Base-by-base conservation (phyloP, 2,888 invertebrate genomes). In the Hyposoter dolosus region DNA sequence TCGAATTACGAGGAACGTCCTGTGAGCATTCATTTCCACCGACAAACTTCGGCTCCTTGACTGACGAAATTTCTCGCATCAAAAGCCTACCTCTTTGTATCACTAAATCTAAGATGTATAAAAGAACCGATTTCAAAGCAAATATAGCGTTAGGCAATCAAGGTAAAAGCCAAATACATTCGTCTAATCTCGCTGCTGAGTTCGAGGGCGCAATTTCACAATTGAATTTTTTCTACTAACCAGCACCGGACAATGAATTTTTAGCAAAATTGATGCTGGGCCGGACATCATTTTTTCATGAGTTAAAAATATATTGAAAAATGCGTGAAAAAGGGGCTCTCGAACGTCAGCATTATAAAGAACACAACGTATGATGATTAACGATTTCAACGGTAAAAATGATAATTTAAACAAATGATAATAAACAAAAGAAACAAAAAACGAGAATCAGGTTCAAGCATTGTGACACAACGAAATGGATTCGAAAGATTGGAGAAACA, bases 101-200 rank as follows among this genome's bases (percentile, higher is more conserved):
- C 60, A 92, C 92, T 93, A 94, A 91, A 92, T 93, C 93, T 93
- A 93, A 91, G 91, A 92, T 92, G 91, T 92, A 91, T 84, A 92
- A 93, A 90, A 92, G 93, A 93, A 93, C 92, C 93, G 93, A 93
- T 93, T 90, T 93, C 91, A 93, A 93, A 94, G 94, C 94, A 86
- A 93, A 93, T 82, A 93, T 93, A 94, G 94, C 93, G 92, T 93
- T 94, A 94, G 93, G 93, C 93, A 94, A 93, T 93, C 93, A 93
- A 94, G 93, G 91, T 94, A 92, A 91, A 94, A 94, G 93, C 94
- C 93, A 93, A 88, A 92, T 94, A 94, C 93, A 93, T 93, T 92
- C 91, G 90, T 91, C 86, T 88, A 88, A 84, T 85, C 77, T 81
- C 81, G 87, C 50, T 84, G 84, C 84, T 71, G 81, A 78, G 85